Conservation (phyloP, 2,113 vertebrate genomes). For the Rhabdomys dilectus region DNA sequence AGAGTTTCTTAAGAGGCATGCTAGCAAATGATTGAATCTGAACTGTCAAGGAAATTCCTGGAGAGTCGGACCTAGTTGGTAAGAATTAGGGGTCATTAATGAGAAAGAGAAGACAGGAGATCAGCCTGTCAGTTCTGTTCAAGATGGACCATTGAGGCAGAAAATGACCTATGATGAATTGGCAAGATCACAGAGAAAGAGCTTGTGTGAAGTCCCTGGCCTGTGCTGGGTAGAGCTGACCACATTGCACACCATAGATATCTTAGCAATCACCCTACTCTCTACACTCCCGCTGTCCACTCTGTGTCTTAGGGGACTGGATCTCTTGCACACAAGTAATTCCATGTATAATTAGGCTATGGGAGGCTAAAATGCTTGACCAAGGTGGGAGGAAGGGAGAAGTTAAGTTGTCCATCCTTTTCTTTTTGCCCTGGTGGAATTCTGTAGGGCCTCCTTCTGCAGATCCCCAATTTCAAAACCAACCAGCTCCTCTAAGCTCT, state of each 20-base stretch:
- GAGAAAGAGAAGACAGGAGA: slow-evolving; percentile 7
- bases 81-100: neutral
- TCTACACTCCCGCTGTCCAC: neutral
- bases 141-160: neutral
- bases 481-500: neutral
- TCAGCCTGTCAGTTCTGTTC: neutral
- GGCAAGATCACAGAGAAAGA: neutral
- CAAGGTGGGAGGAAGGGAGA: neutral
- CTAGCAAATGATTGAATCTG: neutral
- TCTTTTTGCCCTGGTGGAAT: neutral
- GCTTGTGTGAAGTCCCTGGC: neutral
- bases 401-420: neutral
- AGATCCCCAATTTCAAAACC: neutral
- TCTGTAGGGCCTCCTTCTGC: neutral
- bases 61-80: neutral
- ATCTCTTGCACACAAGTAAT: neutral
- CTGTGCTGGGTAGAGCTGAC: neutral
- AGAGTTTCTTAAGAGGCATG: neutral
- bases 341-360: neutral
- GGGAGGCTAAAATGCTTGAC: neutral
- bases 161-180: neutral
- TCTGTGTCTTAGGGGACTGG: neutral
- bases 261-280: neutral
- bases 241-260: neutral
- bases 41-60: neutral